phyloP scores from a whole-genome alignment of 2,888 invertebrate species.

The Cyrtodaria siliqua region DNA sequence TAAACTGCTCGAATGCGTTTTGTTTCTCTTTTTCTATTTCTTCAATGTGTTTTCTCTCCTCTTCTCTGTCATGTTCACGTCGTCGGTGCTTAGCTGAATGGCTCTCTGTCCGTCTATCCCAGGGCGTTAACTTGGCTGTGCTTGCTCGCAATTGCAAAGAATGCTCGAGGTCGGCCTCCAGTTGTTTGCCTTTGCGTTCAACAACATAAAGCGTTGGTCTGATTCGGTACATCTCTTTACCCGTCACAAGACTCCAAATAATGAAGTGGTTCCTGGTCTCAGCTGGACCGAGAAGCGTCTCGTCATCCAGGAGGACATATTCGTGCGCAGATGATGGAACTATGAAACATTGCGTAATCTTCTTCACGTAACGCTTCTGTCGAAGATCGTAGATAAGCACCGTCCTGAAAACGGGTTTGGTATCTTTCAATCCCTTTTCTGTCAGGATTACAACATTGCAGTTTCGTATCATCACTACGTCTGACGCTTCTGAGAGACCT shows the following conservation, averaged over 20 bases:
- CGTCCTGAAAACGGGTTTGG: constrained; percentile 80
- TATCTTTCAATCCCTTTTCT: constrained; percentile 80
- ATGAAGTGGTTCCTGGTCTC: constrained; percentile 83
- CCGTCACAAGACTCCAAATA: constrained; percentile 81
- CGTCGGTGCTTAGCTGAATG: constrained; percentile 71
- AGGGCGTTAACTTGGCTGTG: constrained; percentile 81
- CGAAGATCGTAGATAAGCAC: constrained; percentile 82
- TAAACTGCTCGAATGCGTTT: constrained; percentile 82
- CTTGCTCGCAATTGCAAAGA: constrained; percentile 60
- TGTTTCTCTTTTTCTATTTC: constrained; percentile 80
- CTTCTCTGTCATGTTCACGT: constrained; percentile 73
- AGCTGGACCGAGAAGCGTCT: constrained; percentile 81
- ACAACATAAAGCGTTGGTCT: constrained; percentile 77
- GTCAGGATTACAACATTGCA: constrained; percentile 81
- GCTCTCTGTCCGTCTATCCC: constrained; percentile 82
- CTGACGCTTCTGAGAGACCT: constrained; percentile 79
- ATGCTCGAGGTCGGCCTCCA: constrained; percentile 56
- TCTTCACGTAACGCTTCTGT: constrained; percentile 77
- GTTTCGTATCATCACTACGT: constrained; percentile 81
- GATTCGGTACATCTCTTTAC: constrained; percentile 79
- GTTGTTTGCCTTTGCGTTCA: constrained; percentile 54
- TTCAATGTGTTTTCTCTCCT: constrained; percentile 73
- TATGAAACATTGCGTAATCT: constrained; percentile 80
- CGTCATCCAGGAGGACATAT: constrained; percentile 80
- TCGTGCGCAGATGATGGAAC: constrained; percentile 82